Conservation (phyloP, 2,113 vertebrate genomes). For the Cephalopterus ornatus region DNA sequence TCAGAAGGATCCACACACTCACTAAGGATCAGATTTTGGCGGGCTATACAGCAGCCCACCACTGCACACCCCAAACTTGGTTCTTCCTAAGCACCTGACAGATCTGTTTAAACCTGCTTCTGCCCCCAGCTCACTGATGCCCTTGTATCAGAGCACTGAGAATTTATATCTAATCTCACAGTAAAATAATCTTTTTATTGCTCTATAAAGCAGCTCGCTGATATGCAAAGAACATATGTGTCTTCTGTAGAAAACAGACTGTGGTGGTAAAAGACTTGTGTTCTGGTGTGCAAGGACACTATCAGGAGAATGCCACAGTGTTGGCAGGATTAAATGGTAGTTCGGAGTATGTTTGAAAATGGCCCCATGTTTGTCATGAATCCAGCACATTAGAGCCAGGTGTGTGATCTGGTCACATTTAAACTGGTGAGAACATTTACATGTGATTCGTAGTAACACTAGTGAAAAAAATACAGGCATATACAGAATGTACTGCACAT, state of each 20-base stretch:
- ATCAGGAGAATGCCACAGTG: background rate
- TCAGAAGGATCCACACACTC: background rate
- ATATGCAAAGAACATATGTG: background rate
- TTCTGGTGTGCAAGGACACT: background rate
- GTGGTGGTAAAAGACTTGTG: background rate
- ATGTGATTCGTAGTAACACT: background rate
- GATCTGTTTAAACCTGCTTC: background rate
- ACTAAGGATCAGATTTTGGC: background rate
- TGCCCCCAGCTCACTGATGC: background rate
- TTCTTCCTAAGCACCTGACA: background rate
- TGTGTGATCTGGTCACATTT: background rate
- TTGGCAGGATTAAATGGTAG: background rate
- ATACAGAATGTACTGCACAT: background rate
- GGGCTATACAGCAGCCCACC: background rate
- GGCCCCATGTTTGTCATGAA: background rate
- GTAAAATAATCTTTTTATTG: background rate
- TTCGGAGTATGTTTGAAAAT: background rate
- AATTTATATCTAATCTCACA: background rate
- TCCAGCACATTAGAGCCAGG: background rate
- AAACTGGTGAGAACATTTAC: background rate
- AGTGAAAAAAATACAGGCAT: background rate
- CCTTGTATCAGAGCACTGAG: fast-evolving
- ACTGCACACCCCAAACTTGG: background rate
- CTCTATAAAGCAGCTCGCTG: background rate
- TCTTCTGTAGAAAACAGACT: background rate